phyloP scores from a whole-genome alignment of 1,140 invertebrate genomes.

The Pantala flavescens region DNA sequence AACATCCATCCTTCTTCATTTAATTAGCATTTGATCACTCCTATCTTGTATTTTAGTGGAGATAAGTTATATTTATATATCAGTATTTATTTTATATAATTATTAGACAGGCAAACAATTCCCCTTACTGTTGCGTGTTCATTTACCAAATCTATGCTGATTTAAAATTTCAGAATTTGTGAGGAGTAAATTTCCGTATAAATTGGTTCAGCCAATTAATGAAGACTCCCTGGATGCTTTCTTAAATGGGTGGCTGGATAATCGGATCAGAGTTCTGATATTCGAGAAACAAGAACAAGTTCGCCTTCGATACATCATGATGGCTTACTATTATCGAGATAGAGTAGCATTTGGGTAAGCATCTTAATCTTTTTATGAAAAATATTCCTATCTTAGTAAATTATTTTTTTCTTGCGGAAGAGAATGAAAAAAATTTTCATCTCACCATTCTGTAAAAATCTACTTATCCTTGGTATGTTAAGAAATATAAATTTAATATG shows the following conservation, averaged over 20 bases:
- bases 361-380: not conserved
- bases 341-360: conserved; percentile 80
- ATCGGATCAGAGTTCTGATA: conserved; percentile 78
- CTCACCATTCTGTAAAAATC: too few species aligned
- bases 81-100: too few species aligned
- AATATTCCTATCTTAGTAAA: not conserved
- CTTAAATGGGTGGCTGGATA: conserved; percentile 80
- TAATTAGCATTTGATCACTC: too few species aligned
- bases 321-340: conserved; percentile 74
- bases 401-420: too few species aligned
- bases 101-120: too few species aligned
- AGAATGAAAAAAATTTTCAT: too few species aligned
- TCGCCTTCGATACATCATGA: conserved; percentile 74
- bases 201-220: conserved; percentile 57
- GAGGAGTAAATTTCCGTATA: conserved; percentile 69
- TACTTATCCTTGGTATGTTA: too few species aligned
- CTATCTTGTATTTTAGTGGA: too few species aligned
- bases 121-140: too few species aligned
- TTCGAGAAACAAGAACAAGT: conserved; percentile 68
- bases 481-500: too few species aligned
- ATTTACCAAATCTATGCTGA: conserved; percentile 18
- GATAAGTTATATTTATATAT: too few species aligned
- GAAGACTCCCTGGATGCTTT: conserved; percentile 67
- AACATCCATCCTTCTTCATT: too few species aligned
- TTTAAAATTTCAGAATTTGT: conserved; percentile 58